These are phyloP conservation scores for Drosophila silvestris DNA, from an alignment of 2,888 invertebrate species.

Conservation along the genomic window DNA sequence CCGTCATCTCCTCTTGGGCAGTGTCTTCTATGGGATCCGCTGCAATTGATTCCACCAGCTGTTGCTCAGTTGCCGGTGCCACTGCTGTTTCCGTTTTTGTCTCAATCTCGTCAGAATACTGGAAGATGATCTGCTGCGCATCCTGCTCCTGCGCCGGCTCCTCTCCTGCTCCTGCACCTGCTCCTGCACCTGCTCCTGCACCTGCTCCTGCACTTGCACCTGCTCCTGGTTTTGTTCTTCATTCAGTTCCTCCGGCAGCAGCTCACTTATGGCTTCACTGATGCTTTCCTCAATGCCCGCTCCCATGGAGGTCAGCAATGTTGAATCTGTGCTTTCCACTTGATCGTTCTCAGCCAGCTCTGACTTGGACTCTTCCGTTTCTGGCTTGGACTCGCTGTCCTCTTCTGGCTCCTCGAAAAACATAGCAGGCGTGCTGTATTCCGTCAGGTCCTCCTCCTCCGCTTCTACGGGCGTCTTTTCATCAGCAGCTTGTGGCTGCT, in stretches of 20 bases:
- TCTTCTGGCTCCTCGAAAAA: conserved; percentile 20
- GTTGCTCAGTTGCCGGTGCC: conserved; percentile 34
- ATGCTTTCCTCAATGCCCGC: conserved; percentile 63
- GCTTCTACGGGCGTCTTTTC: not conserved
- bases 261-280: conserved; percentile 51
- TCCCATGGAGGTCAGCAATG: conserved; percentile 47
- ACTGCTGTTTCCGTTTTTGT: conserved; percentile 23
- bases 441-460: conserved; percentile 3
- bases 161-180: conserved; percentile 10
- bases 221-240: conserved; percentile 16
- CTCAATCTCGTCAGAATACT: conserved; percentile 15
- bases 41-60: conserved; percentile 7
- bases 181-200: not conserved
- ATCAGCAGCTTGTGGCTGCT: conserved; percentile 14
- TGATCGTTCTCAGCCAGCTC: conserved; percentile 41
- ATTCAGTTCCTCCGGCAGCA: conserved; percentile 52
- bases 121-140: conserved; percentile 6
- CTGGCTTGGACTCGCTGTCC: not conserved
- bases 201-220: conserved; percentile 5
- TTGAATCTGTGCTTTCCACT: conserved; percentile 56
- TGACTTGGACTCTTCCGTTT: conserved; percentile 13
- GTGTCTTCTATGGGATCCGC: conserved; percentile 15
- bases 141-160: conserved; percentile 19
- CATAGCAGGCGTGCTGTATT: conserved; percentile 12
- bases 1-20: not conserved